A percentile compares a stretch with the other conserved stretches of the same genome.
Evolutionary conservation across 30 jellyfish, hydroid and myxozoan genomes (phyloP).

Genomic region (Aurelia sp.): DNA sequence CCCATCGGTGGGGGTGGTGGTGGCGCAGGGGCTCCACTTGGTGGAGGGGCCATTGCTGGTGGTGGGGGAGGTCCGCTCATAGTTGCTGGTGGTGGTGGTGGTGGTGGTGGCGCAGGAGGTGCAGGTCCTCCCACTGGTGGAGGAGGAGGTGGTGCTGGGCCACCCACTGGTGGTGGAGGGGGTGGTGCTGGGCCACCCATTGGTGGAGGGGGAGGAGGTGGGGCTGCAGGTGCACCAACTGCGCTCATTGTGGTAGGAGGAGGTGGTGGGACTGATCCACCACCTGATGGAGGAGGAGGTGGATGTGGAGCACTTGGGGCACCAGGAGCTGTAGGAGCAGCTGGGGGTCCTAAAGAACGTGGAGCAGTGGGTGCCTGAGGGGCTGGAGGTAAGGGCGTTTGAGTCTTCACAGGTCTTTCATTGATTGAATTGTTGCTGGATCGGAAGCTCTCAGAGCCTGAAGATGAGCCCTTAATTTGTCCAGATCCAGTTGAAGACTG

Average conservation of each 20-base stretch:
- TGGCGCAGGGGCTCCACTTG: slow-evolving; percentile 40
- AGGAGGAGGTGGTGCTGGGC: slow-evolving; percentile 53
- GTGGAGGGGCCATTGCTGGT: slow-evolving; percentile 80
- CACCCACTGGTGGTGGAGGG: slow-evolving; percentile 18
- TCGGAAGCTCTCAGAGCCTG: slow-evolving; percentile 68
- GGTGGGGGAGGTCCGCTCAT: slow-evolving; percentile 51
- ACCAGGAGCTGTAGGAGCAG: slow-evolving; percentile 47
- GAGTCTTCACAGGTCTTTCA: slow-evolving; percentile 49
- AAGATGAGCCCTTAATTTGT: slow-evolving; percentile 60
- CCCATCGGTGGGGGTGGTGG: no score
- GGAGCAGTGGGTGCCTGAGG: slow-evolving; percentile 80
- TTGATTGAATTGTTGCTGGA: slow-evolving; percentile 79
- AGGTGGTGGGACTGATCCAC: slow-evolving; percentile 17
- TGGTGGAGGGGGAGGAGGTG: slow-evolving; percentile 75
- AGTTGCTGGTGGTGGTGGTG: slow-evolving; percentile 52
- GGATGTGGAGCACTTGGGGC: slow-evolving; percentile 55
- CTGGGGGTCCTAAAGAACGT: slow-evolving; percentile 41
- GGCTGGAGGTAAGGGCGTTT: slow-evolving; percentile 67
- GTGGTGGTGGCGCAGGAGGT: slow-evolving; percentile 58
- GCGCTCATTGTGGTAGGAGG: slow-evolving; percentile 14
- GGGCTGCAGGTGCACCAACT: slow-evolving; percentile 7
- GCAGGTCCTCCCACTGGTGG: slow-evolving; percentile 50
- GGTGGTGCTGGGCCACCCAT: slow-evolving; percentile 68
- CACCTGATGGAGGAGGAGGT: slow-evolving; percentile 52
- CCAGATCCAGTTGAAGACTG: slow-evolving; percentile 87